These are phyloP conservation scores for Circaetus gallicus DNA, from an alignment of 2,113 vertebrate genomes.

Conservation along the genomic window DNA sequence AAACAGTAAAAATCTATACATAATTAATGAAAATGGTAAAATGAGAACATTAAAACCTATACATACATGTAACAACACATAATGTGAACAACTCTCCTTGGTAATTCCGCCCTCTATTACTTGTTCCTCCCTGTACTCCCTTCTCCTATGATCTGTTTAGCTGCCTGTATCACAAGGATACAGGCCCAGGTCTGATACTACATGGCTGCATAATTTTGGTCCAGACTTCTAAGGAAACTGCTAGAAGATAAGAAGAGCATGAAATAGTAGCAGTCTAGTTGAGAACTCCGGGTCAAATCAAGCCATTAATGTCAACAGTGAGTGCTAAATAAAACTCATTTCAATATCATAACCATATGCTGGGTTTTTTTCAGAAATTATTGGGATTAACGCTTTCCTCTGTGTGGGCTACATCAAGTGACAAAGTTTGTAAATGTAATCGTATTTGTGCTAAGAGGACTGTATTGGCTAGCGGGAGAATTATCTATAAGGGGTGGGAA, in stretches of 20 bases:
- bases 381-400: neutral
- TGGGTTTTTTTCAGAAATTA: neutral
- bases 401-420: neutral
- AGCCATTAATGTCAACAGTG: neutral
- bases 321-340: neutral
- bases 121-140: neutral
- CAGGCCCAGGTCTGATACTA: neutral
- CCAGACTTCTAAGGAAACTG: neutral
- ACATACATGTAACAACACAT: neutral
- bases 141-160: neutral
- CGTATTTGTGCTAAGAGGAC: neutral
- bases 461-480: neutral
- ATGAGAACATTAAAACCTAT: neutral
- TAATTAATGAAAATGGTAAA: neutral
- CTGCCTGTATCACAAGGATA: neutral
- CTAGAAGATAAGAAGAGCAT: neutral
- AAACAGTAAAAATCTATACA: neutral
- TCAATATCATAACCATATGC: neutral
- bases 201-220: neutral
- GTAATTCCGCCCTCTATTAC: neutral
- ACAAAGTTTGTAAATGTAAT: neutral
- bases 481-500: neutral
- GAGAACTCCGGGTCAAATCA: neutral
- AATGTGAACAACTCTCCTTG: neutral
- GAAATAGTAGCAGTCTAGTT: neutral